Base-by-base conservation (phyloP, 2,888 invertebrate species). In the Leuctra nigra region DNA sequence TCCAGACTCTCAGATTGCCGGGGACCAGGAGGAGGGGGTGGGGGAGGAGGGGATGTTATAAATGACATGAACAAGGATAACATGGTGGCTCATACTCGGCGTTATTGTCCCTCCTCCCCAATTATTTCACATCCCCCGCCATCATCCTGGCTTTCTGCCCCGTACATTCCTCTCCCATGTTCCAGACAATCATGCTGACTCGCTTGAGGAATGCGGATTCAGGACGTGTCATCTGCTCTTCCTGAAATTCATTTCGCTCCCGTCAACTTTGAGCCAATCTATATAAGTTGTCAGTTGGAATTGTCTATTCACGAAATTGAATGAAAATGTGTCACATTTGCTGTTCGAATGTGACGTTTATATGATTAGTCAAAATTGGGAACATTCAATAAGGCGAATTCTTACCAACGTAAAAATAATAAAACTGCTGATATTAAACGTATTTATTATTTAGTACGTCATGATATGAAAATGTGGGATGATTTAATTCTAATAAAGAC, bases 41-140 rank as follows among this genome's bases (percentile, higher is more conserved):
- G 4, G 50, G 33, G 35, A 20, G 22, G 23, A 11, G 35, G 16
- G 35, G 50, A n/a, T 25, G 55, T 58, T 58, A 55, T 55, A 58
- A 58, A 58, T 58, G 58, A 46, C 58, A 35, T 47, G 24, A 52
- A 58, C 58, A 55, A 57, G 47, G 33, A 44, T 46, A 47, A 47
- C 57, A 36, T 22, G 11, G 11, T 11, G 18, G n/a, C 18, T 44
- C 6, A 16, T 44, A 22, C 22, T 20, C 29, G 29, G 11, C 11
- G 16, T 41, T 41, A 41, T 41, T 50, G 50, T 20, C 50, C 50
- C 13, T 20, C 20, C 35, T 50, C 11, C 2, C 35, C 48, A 44
- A 44, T 44, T 44, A 44, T 48, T 33, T 48, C 48, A 16, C 20
- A n/a, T n/a, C n/a, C n/a, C 29, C 11, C 29, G 29, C 11, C 7